Percentiles rank a stretch among this genome's conserved stretches.
Evolutionary conservation across 2,113 vertebrate genomes (phyloP).

Genomic region (Herpailurus yagouaroundi): DNA sequence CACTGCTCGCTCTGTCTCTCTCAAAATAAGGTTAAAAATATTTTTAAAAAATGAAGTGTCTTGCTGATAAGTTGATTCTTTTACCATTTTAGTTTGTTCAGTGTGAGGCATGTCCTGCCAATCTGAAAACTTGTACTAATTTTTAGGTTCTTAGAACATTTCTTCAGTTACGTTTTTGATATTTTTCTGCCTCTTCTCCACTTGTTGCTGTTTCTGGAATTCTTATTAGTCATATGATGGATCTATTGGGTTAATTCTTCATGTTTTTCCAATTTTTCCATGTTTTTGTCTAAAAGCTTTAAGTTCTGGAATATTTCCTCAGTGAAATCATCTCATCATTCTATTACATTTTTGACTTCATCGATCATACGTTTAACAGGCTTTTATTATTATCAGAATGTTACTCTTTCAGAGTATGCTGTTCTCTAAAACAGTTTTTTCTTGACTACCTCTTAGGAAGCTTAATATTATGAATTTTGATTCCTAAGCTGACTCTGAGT

Average conservation of each 20-base stretch:
- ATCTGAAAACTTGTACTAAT: not conserved
- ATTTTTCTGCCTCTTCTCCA: not conserved
- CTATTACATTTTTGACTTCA: not conserved
- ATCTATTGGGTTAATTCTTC: not conserved
- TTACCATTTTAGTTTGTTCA: not conserved
- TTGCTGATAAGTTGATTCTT: not conserved
- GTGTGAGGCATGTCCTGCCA: not conserved
- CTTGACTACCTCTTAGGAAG: not conserved
- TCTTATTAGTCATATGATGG: not conserved
- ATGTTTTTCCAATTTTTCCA: not conserved
- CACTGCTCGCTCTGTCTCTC: no score
- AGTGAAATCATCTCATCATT: not conserved
- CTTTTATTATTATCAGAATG: not conserved
- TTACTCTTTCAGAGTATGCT: not conserved
- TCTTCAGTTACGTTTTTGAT: not conserved
- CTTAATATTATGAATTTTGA: not conserved
- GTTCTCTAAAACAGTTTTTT: not conserved
- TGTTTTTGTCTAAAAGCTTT: not conserved
- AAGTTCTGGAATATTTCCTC: not conserved
- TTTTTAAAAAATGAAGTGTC: not conserved
- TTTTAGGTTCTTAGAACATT: not conserved
- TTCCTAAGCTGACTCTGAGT: not conserved
- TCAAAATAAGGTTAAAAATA: no score
- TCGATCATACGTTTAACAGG: not conserved
- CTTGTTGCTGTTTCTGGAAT: slow-evolving; percentile 7